phyloP scores from a whole-genome alignment of 2,113 vertebrate genomes.

The Alouatta palliata region DNA sequence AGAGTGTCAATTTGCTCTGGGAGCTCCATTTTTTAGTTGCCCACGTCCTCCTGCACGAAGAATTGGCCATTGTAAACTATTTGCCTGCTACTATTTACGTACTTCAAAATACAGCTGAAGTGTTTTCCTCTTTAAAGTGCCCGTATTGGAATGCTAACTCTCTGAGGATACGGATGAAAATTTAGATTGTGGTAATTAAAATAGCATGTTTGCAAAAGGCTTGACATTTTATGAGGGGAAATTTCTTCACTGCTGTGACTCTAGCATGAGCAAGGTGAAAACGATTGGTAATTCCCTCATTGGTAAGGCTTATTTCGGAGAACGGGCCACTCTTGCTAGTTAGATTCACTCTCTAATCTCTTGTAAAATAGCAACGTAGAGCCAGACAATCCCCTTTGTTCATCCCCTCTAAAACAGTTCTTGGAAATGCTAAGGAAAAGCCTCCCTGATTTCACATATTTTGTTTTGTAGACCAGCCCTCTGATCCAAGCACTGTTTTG shows the following conservation, averaged over 20 bases:
- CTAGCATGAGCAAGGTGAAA: neutral
- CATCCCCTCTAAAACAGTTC: neutral
- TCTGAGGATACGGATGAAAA: neutral
- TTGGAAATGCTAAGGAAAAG: neutral
- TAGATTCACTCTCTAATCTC: neutral
- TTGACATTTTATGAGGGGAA: neutral
- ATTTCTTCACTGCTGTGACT: neutral
- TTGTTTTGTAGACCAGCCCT: neutral
- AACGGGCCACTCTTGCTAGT: neutral
- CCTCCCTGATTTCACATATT: neutral
- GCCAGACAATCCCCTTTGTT: neutral
- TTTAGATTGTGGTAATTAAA: neutral
- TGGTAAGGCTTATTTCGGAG: neutral
- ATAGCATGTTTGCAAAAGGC: neutral
- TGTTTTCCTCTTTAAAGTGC: conserved; percentile 12
- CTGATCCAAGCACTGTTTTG: neutral
- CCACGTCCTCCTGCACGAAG: neutral
- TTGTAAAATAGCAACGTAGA: conserved; percentile 6
- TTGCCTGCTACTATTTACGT: neutral
- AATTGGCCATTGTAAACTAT: neutral
- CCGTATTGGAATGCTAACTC: conserved; percentile 24
- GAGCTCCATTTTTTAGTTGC: conserved; percentile 4
- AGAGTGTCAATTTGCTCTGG: conserved; percentile 41
- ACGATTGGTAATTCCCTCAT: neutral
- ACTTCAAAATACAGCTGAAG: neutral